Evolutionary conservation across 2,888 invertebrate genomes (phyloP), one percentile per base, ranked within the genome.

Genomic region (Pterostichus niger): DNA sequence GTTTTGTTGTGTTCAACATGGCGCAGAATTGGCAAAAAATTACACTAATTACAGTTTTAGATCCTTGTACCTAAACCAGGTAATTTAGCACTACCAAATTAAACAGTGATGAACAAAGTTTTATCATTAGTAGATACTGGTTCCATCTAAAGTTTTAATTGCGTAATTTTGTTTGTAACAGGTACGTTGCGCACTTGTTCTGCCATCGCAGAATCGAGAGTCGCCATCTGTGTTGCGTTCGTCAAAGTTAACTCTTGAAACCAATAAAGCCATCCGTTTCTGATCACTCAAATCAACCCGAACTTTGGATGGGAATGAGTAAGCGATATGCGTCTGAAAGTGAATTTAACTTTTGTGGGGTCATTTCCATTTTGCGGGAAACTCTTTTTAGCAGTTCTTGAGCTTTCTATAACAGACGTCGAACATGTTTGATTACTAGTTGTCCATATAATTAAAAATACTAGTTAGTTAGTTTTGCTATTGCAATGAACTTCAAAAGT

Each of bases 91-190:
- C 81, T 73, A 81, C 64, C 80, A 46, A 68, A 81, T 81, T 52
- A 81, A 81, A 81, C 80, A 81, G 81, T 56, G 81, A 81, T 73
- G 71, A 81, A 81, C 71, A 81, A 81, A 81, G 81, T 81, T 81
- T 81, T 81, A 81, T 81, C 81, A 71, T 81, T 81, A 81, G 71
- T 56, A 75, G 75, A 75, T 75, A 73, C 73, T 81, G 68, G 81
- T 71, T 81, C 56, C 81, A 81, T 81, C 71, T 54, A 56, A 81
- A 81, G 68, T 81, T 81, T 81, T 81, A 81, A 81, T 81, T 73
- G 73, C 73, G 71, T 81, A 54, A 81, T 81, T 81, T 81, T 71
- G 81, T 81, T 81, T 68, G 80, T 78, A 78, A 35, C 78, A 79
- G 59, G 78, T 59, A 79, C 56, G 44, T 15, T 77, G 77, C 77